These are phyloP conservation scores for Paracyclopina nana DNA, from an alignment of 1,140 invertebrate genomes.

Conservation along the genomic window DNA sequence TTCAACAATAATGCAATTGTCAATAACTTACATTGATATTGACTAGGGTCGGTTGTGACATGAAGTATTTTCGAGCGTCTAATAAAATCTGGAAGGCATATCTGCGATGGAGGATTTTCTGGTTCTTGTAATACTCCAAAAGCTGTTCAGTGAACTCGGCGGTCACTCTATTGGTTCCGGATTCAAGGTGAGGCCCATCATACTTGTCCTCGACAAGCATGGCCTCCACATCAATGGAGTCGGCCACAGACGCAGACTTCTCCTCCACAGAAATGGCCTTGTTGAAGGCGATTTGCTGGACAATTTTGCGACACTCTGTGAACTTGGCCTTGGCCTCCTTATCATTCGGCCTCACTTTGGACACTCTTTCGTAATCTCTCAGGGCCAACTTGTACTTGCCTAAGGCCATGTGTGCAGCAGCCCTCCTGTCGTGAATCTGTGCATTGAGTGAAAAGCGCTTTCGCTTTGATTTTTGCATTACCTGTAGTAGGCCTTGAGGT, in stretches of 20 bases:
- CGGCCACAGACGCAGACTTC: constrained; percentile 30
- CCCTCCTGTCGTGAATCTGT: no score
- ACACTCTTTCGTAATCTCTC: constrained; percentile 83
- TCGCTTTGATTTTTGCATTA: no score
- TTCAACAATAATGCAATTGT: background rate
- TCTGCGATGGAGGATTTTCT: constrained; percentile 85
- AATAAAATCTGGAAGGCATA: constrained; percentile 87
- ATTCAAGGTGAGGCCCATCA: constrained; percentile 65
- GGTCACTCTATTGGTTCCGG: constrained; percentile 56
- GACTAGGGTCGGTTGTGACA: constrained; percentile 62
- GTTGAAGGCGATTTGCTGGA: constrained; percentile 82
- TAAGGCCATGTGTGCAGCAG: constrained; percentile 86
- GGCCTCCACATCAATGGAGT: constrained; percentile 8
- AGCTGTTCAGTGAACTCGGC: constrained; percentile 45
- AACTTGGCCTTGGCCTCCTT: constrained; percentile 84
- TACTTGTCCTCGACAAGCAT: constrained; percentile 86
- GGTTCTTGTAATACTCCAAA: constrained; percentile 69
- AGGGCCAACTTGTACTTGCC: constrained; percentile 92
- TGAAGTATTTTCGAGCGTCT: constrained; percentile 66
- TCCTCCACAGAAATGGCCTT: constrained; percentile 90
- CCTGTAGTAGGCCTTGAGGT: constrained; percentile 89
- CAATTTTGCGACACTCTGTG: constrained; percentile 86
- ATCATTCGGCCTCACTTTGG: constrained; percentile 72
- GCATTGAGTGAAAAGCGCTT: no score
- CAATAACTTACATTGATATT: constrained; percentile 67